Percentiles rank a stretch among this genome's conserved stretches.
phyloP scores from a whole-genome alignment of 2,113 vertebrate species.

The Leucosticte australis region DNA sequence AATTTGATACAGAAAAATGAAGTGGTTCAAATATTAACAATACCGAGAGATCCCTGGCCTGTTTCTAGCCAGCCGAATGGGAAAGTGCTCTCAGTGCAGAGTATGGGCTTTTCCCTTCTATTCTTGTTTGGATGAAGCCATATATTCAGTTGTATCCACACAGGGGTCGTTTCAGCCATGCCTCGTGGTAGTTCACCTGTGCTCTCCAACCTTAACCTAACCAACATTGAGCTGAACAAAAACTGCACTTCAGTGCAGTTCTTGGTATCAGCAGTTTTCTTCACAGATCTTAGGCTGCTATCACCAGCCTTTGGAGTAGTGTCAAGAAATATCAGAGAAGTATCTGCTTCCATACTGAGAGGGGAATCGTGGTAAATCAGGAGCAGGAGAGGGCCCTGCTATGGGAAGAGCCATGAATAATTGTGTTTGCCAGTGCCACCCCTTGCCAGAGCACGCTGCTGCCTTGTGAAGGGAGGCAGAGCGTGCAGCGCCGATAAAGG shows the following conservation, averaged over 20 bases:
- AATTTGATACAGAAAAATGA: constrained; percentile 72
- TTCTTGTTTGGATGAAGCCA: not conserved
- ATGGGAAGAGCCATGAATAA: not conserved
- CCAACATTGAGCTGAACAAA: not conserved
- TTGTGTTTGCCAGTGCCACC: accelerated
- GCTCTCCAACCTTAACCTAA: not conserved
- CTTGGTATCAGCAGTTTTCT: not conserved
- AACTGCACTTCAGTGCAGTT: not conserved
- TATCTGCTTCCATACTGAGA: not conserved
- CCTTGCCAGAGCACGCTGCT: not conserved
- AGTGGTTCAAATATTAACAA: constrained; percentile 75
- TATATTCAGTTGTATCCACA: not conserved
- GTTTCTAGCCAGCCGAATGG: constrained; percentile 71
- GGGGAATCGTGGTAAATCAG: not conserved
- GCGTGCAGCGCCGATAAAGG: not conserved
- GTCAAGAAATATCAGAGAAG: not conserved
- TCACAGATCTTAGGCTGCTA: not conserved
- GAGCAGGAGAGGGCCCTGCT: not conserved
- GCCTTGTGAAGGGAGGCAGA: not conserved
- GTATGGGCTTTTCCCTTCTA: constrained; percentile 67
- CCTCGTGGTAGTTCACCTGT: not conserved
- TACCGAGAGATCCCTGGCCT: constrained; percentile 64
- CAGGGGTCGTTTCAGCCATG: not conserved
- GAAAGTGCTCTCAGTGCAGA: constrained; percentile 74
- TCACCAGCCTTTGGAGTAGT: not conserved